Base-by-base conservation (phyloP, 1,140 invertebrate genomes). In the Gonatopus flavifemur region DNA sequence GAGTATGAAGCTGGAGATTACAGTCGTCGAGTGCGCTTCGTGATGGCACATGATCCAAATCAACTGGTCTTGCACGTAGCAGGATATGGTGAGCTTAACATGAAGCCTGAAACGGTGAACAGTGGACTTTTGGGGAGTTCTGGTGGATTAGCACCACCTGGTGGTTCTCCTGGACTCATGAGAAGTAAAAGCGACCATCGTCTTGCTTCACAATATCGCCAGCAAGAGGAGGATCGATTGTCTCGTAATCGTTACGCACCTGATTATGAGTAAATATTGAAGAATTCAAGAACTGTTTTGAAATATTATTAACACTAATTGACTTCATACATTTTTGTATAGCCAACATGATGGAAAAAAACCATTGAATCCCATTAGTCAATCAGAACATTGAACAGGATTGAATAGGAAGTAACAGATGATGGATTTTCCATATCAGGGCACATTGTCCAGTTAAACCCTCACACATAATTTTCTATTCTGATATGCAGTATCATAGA, bases 101-200 rank as follows among this genome's bases (percentile, higher is more conserved):
- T 94, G 55, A 81, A 82, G 53, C 61, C 75, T 13, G 76, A 79
- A 68, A 79, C 83, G 66, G 67, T 71, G 47, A 69, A 64, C 24
- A 57, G 67, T n/a, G 57, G 57, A 30, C 57, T 76, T 42, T 58
- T 80, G 36, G 74, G 78, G 7, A 81, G 79, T 15, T 78, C 79
- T 16, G 72, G 77, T 8, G 73, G 77, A 31, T 67, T 86, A 28
- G 84, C 84, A 54, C 86, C 85, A 9, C 81, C 83, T 9, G 67
- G 76, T 24, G 77, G 84, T 56, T 77, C 81, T 21, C 82, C 84
- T 0, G 91, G 91, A 3, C 75, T 96, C 18, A 94, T 94, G 86
- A 82, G 93, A 56, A 94, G 91, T 49, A 96, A 96, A 74, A 94
- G 91, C 70, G 94, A 96, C 67, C 94, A 96, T 75, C 83, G 94